Percentiles rank a stretch among this genome's conserved stretches.
These are phyloP conservation scores for Esox lucius DNA, from an alignment of 2,797 vertebrate genomes.

Conservation along the genomic window DNA sequence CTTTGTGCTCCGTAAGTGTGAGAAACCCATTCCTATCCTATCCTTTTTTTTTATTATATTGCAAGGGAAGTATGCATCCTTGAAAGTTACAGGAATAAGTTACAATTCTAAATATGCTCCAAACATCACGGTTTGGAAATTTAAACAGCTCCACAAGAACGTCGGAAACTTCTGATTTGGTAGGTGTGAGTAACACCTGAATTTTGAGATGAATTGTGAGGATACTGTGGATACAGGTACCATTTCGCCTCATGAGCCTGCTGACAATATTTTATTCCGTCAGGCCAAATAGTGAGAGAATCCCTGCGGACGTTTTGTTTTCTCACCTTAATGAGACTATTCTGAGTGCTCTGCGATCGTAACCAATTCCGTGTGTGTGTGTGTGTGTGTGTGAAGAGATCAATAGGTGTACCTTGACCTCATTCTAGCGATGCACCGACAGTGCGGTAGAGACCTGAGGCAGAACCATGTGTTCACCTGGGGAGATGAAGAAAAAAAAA, in stretches of 20 bases:
- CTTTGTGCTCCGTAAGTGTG: not conserved
- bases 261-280: not conserved
- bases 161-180: not conserved
- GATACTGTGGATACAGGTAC: not conserved
- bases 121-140: not conserved
- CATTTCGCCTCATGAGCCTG: not conserved
- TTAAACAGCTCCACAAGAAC: not conserved
- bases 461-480: constrained; percentile 48
- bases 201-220: not conserved
- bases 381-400: constrained; percentile 54
- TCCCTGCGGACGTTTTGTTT: not conserved
- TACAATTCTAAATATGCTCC: not conserved
- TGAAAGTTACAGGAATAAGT: not conserved
- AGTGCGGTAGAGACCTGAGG: constrained; percentile 49
- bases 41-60: not conserved
- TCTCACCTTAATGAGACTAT: constrained; percentile 1
- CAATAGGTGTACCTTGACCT: constrained; percentile 58
- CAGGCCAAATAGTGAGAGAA: not conserved
- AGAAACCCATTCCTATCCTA: not conserved
- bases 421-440: constrained; percentile 58
- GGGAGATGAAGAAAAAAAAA: constrained; percentile 60
- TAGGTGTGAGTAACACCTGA: not conserved
- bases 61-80: not conserved
- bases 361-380: constrained; percentile 1
- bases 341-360: not conserved